phyloP scores from a whole-genome alignment of 2,113 vertebrate genomes.

The Silurus glanis region DNA sequence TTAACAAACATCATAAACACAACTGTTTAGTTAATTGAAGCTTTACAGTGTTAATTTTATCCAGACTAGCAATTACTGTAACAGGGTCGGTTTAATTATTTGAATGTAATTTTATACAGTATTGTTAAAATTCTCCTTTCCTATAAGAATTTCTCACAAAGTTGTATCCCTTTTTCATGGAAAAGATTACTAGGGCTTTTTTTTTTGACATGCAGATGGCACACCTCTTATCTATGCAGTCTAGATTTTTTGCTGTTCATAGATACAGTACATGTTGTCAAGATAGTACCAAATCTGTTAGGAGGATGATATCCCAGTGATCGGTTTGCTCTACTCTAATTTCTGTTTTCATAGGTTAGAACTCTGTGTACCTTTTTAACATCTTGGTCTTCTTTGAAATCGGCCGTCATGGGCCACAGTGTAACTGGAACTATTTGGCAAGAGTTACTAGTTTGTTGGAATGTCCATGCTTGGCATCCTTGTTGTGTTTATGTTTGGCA shows the following conservation, averaged over 20 bases:
- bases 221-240: background rate
- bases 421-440: slow-evolving; percentile 35
- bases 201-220: too few species aligned
- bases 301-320: background rate
- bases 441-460: background rate
- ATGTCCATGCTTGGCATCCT: slow-evolving; percentile 23
- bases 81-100: background rate
- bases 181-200: background rate
- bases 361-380: slow-evolving; percentile 21
- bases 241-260: background rate
- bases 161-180: background rate
- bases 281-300: background rate
- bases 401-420: slow-evolving; percentile 10
- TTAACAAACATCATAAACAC: background rate
- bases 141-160: background rate
- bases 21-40: background rate
- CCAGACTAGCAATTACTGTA: background rate
- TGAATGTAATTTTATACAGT: background rate
- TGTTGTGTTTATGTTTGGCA: slow-evolving; percentile 39
- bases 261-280: background rate
- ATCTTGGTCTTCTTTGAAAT: slow-evolving; percentile 4
- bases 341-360: slow-evolving; percentile 6
- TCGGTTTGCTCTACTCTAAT: background rate
- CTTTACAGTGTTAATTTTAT: background rate
- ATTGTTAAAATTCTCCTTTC: background rate